Base-by-base conservation (phyloP, 2,797 vertebrate species). In the Sibirionetta formosa region DNA sequence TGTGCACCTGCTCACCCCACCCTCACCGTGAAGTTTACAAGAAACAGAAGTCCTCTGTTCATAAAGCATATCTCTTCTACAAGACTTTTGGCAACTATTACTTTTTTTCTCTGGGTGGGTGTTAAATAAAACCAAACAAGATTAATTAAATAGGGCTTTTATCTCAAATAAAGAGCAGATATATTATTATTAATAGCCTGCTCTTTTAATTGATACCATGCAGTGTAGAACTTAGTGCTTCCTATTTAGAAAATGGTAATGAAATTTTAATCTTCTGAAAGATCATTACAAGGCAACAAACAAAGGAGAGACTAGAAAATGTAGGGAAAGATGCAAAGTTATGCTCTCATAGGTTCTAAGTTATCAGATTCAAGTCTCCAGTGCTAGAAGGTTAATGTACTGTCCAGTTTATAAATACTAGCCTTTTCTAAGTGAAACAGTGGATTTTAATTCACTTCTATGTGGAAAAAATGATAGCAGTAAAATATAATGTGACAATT, bases 131-230 rank as follows among this genome's bases (percentile, higher is more conserved):
- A 42, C 42, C 42, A 42, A 42, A 42, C 17, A 9, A 42, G 8
- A 42, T 42, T 42, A 42, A 42, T 42, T 42, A 18, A 18, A 42
- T 42, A 18, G 42, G 42, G 42, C 42, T 42, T 42, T 95, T 77
- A 53, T 15, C 38, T 57, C 42, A 18, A 51, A 46, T 66, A 84
- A 94, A 90, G 33, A 61, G 13, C 42, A 93, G 84, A 88, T 18
- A 26, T 11, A 38, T 61, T 82, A 33, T 46, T 86, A 70, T 82
- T 86, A 92, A 68, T 20, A 54, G 6, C 35, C 53, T 77, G 40
- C 40, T 75, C 38, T 71, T 91, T 71, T 86, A 86, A 82, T 46
- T 91, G 61, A 90, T 82, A 81, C 56, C 38, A 75, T 26, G 56
- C 58, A 61, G 35, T 2, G 3, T n/a, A 70, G 46, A 89, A 81